Conservation (phyloP, 2,888 invertebrate genomes). For the Limenitis camilla region DNA sequence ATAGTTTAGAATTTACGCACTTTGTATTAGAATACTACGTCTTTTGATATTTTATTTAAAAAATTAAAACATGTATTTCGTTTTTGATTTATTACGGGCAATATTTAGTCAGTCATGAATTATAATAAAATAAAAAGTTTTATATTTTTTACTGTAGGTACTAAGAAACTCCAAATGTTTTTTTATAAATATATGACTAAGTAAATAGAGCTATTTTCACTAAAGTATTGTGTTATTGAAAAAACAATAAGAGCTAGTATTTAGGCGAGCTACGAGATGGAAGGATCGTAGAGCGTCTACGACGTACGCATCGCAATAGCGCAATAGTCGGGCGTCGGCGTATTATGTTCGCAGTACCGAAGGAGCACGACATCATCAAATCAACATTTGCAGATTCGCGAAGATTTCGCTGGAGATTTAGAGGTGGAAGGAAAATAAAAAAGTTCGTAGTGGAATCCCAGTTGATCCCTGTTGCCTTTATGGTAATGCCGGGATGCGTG, state of each 20-base stretch:
- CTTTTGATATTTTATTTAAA: no score
- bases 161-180: not conserved
- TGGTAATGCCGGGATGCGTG: conserved; percentile 74
- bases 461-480: conserved; percentile 74
- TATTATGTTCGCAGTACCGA: conserved; percentile 5
- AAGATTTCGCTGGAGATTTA: conserved; percentile 73
- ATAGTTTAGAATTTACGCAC: not conserved
- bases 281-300: conserved; percentile 19
- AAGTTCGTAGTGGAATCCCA: conserved; percentile 73
- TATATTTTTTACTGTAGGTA: no score
- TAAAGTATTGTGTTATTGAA: not conserved
- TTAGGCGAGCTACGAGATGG: not conserved
- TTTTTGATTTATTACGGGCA: no score
- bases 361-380: conserved; percentile 63
- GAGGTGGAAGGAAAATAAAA: conserved; percentile 75
- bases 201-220: not conserved
- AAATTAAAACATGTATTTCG: no score
- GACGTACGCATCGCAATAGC: conserved; percentile 8
- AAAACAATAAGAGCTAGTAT: conserved; percentile 5
- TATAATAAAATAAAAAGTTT: no score
- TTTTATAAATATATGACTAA: no score
- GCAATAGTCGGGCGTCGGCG: not conserved
- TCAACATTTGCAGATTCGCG: conserved; percentile 76
- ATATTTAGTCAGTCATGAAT: no score
- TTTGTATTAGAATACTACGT: no score